Conservation (phyloP, 2,113 vertebrate genomes). For the Rafetus swinhoei region DNA sequence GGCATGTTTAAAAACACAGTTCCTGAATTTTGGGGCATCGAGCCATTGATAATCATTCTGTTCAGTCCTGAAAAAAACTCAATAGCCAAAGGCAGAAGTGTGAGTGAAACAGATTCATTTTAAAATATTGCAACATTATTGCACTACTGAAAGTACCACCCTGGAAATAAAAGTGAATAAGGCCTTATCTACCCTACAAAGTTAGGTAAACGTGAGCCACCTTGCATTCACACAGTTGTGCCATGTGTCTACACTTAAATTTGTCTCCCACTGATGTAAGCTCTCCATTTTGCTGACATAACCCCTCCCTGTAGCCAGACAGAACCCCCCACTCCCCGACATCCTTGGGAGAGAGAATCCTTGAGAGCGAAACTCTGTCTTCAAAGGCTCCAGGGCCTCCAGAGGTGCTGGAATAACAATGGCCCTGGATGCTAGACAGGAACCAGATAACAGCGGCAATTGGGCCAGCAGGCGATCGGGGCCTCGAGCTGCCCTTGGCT, state of each 20-base stretch:
- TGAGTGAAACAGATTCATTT: not conserved
- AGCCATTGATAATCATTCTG: not conserved
- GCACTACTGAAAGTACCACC: not conserved
- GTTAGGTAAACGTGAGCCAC: not conserved
- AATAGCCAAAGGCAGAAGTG: not conserved
- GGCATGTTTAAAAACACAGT: not conserved
- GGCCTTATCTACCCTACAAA: not conserved
- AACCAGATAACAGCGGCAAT: too few species aligned
- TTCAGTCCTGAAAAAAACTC: not conserved
- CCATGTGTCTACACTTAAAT: not conserved
- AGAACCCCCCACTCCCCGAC: too few species aligned
- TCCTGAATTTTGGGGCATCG: not conserved
- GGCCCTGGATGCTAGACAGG: too few species aligned
- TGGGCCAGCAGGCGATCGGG: too few species aligned
- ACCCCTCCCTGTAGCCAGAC: too few species aligned
- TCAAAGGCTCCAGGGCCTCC: too few species aligned
- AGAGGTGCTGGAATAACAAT: too few species aligned
- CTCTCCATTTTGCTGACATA: not conserved
- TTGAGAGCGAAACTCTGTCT: too few species aligned
- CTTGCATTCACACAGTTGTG: not conserved
- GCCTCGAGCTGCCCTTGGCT: too few species aligned
- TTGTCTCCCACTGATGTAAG: not conserved
- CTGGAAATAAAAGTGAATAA: not conserved
- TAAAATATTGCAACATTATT: not conserved
- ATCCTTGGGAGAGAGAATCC: too few species aligned